phyloP scores from a whole-genome alignment of 2,797 vertebrate species.

The Macropodus opercularis region DNA sequence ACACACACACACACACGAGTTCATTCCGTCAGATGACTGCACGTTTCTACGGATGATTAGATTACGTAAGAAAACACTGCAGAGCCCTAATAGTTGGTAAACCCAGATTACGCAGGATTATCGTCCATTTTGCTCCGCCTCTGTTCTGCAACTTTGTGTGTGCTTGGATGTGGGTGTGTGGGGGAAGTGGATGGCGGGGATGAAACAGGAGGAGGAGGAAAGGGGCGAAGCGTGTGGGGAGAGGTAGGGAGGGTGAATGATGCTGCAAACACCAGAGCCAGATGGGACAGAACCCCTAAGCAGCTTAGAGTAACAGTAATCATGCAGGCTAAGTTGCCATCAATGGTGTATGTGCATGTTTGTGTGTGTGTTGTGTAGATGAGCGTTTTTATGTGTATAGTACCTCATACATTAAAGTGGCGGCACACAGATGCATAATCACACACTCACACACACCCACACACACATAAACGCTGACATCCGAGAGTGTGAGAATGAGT shows the following conservation, averaged over 20 bases:
- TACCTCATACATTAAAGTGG: conserved; percentile 32
- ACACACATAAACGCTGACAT: conserved; percentile 20
- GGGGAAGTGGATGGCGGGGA: conserved; percentile 44
- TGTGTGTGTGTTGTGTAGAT: conserved; percentile 27
- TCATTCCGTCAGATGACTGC: conserved; percentile 60
- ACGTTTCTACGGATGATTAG: conserved; percentile 78
- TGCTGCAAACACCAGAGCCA: conserved; percentile 83
- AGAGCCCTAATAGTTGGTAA: conserved; percentile 82
- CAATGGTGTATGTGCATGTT: conserved; percentile 64
- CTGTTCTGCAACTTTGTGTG: conserved; percentile 39
- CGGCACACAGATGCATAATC: neutral
- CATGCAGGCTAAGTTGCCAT: conserved; percentile 82
- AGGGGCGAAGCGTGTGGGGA: conserved; percentile 31
- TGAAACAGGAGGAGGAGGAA: conserved; percentile 44
- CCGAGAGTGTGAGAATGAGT: conserved; percentile 24
- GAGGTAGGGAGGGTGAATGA: conserved; percentile 56
- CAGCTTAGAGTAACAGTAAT: conserved; percentile 86
- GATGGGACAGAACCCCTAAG: conserved; percentile 85
- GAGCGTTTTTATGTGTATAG: conserved; percentile 5
- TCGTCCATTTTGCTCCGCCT: conserved; percentile 73
- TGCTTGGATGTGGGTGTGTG: conserved; percentile 15
- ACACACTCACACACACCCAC: neutral
- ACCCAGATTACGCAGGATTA: conserved; percentile 86
- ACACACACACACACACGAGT: conserved; percentile 45
- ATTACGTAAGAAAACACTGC: conserved; percentile 81